Percentiles rank a stretch among this genome's conserved stretches.
These are phyloP conservation scores for Linyphia triangularis DNA, from an alignment of 2,888 invertebrate genomes.

Conservation along the genomic window DNA sequence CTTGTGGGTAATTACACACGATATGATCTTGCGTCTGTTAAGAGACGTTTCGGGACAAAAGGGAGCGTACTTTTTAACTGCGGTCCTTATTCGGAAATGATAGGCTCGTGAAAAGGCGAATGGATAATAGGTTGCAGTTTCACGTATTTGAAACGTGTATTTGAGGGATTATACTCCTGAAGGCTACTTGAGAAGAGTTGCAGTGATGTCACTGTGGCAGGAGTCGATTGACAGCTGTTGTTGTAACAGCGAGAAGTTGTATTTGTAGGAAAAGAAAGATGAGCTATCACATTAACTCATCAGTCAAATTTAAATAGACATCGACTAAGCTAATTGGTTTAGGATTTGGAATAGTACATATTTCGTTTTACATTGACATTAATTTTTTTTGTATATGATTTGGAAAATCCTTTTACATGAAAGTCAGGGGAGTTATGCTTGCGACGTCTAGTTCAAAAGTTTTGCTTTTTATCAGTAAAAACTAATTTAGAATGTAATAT, in stretches of 20 bases:
- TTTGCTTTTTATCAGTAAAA: too few species aligned
- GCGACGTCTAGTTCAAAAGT: too few species aligned
- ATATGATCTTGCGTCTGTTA: constrained; percentile 49
- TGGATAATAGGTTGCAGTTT: constrained; percentile 42
- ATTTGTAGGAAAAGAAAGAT: background rate
- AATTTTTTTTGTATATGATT: too few species aligned
- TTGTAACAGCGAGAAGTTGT: background rate
- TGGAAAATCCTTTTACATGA: too few species aligned
- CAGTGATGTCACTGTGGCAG: background rate
- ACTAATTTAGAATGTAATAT: too few species aligned
- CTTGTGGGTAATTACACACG: constrained; percentile 55
- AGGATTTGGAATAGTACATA: too few species aligned
- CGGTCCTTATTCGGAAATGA: constrained; percentile 34
- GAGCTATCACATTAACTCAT: background rate
- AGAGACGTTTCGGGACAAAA: constrained; percentile 34
- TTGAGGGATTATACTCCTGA: background rate
- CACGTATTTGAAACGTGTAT: constrained; percentile 1
- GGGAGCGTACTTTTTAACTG: constrained; percentile 30
- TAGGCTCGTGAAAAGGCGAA: constrained; percentile 10
- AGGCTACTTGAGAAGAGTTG: background rate
- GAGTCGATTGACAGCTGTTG: background rate
- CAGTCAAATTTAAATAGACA: background rate
- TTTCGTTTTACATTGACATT: too few species aligned
- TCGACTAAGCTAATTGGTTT: too few species aligned
- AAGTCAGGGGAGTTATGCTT: too few species aligned